Evolutionary conservation across 30 jellyfish, hydroid and myxozoan species (phyloP), one percentile per base, ranked within the genome.

Genomic region (Aurelia sp.): DNA sequence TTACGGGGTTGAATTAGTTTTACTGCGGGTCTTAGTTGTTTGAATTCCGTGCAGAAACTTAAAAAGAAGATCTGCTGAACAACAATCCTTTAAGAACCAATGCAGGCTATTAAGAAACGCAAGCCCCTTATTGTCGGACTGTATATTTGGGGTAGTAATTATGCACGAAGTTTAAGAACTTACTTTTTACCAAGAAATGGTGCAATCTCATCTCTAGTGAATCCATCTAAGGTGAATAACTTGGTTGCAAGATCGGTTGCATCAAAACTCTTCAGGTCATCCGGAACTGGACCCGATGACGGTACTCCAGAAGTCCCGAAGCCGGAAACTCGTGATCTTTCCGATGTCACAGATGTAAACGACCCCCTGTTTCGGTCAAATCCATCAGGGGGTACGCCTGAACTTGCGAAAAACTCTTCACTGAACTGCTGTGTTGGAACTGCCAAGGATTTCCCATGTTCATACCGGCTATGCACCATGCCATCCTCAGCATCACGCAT

Each of bases 181-280:
- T 57, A 94, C 99, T 94, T 94, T 64, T 94, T 94, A 13, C 99
- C 99, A 11, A 94, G 80, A 55, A 94, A 53, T 20, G 99, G 99
- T 41, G 99, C 99, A 41, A 94, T 88, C 16, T 94, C 99, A 20
- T 73, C 83, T 47, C 88, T 83, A 23, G 95, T 71, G 82, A 90
- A 89, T 19, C 97, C 99, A 61, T 94, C 96, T 17, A 89, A 77
- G 20, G 97, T 94, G 74, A 74, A 94, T 73, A 94, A 58, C 22
- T 87, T 76, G 12, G 98, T 83, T 3, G 99, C 99, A 8, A 94
- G 74, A 74, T 94, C 99, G 8, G 96, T 86, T 18, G 99, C 97
- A 52, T 86, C 86, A 48, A 86, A 31, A 30, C 73, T 86, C 65
- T 69, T 76, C 47, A 86, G 22, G 40, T 82, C 92, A 82, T 82